These are phyloP conservation scores for Macrotus californicus DNA, from an alignment of 2,113 vertebrate species.

Conservation along the genomic window DNA sequence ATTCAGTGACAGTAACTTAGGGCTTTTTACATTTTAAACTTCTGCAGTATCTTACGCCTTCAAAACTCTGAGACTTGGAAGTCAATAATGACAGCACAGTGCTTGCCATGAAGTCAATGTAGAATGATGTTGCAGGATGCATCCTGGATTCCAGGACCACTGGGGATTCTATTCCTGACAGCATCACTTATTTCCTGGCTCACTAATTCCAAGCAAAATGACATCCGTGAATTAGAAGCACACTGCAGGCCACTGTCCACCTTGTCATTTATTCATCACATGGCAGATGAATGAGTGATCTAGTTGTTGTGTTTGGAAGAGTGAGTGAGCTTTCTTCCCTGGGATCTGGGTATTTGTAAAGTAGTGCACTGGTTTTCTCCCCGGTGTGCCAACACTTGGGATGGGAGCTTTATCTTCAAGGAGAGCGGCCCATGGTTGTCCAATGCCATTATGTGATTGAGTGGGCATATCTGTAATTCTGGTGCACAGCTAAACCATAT, in stretches of 20 bases:
- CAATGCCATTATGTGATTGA: neutral
- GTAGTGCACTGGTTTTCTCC: neutral
- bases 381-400: neutral
- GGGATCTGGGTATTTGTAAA: neutral
- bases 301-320: neutral
- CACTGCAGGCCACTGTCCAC: neutral
- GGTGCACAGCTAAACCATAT: neutral
- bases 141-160: neutral
- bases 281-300: neutral
- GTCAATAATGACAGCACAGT: neutral
- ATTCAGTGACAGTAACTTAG: neutral
- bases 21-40: neutral
- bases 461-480: neutral
- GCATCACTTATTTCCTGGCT: neutral
- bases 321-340: neutral
- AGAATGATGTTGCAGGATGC: neutral
- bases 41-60: neutral
- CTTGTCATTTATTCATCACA: neutral
- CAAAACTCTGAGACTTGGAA: neutral
- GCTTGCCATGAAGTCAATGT: neutral
- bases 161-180: neutral
- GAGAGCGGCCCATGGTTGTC: neutral
- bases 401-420: neutral
- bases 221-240: neutral
- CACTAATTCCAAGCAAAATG: neutral